These are phyloP conservation scores for Bucco capensis DNA, from an alignment of 2,113 vertebrate genomes.

Conservation along the genomic window DNA sequence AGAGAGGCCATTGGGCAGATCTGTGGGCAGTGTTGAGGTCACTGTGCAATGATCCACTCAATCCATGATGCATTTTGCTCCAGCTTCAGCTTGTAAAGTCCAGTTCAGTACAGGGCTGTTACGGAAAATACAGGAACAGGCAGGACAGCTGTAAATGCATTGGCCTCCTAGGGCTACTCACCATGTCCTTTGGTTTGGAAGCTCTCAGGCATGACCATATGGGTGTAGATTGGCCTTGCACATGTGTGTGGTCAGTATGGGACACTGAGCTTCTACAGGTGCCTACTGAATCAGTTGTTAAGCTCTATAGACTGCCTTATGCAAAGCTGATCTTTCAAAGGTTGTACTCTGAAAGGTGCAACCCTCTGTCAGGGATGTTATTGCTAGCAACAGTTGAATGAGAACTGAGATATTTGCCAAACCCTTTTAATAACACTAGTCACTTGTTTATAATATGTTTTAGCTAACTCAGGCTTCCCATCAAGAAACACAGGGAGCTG, in stretches of 20 bases:
- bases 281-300: not conserved
- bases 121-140: not conserved
- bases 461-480: not conserved
- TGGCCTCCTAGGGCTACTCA: not conserved
- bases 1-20: not conserved
- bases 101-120: not conserved
- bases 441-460: not conserved
- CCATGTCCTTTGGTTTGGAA: not conserved
- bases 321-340: not conserved
- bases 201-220: too few species aligned
- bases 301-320: not conserved
- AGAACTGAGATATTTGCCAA: not conserved
- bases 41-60: not conserved
- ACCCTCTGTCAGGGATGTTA: not conserved
- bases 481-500: not conserved
- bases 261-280: not conserved
- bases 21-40: not conserved
- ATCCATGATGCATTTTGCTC: not conserved
- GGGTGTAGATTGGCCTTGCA: not conserved
- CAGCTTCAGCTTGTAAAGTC: not conserved
- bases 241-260: not conserved
- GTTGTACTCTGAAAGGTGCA: not conserved
- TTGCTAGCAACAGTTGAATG: not conserved
- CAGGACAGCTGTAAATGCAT: not conserved
- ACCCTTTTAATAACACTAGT: not conserved